These are phyloP conservation scores for Ailuropoda melanoleuca DNA, from an alignment of 2,113 vertebrate genomes.

Conservation along the genomic window DNA sequence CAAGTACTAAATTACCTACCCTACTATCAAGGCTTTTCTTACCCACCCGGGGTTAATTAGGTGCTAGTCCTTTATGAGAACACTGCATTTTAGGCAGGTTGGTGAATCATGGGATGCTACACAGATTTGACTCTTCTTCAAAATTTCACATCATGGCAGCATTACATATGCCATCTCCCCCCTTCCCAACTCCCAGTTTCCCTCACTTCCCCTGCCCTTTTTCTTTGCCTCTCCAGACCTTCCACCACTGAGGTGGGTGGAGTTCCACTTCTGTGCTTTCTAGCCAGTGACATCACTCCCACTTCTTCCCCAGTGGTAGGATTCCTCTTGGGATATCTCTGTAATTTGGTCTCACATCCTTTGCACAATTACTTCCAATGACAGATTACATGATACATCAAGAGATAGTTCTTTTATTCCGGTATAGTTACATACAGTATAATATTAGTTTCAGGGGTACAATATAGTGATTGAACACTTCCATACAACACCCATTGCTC, in stretches of 20 bases:
- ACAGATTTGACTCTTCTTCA: not conserved
- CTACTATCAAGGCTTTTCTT: not conserved
- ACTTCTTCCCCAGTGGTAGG: not conserved
- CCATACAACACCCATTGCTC: not conserved
- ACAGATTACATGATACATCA: not conserved
- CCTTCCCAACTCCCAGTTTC: not conserved
- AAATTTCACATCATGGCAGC: not conserved
- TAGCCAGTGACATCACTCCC: not conserved
- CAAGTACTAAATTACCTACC: not conserved
- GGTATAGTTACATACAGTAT: not conserved
- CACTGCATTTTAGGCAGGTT: not conserved
- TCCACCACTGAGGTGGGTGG: not conserved
- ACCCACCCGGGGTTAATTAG: not conserved
- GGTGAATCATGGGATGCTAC: not conserved
- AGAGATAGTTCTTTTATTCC: not conserved
- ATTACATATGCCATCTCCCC: not conserved
- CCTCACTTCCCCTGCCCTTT: fast-evolving
- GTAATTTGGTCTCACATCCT: not conserved
- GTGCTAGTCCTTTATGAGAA: not conserved
- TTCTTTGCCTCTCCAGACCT: not conserved
- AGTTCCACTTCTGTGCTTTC: not conserved
- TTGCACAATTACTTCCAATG: not conserved
- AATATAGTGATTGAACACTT: not conserved
- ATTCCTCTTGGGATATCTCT: not conserved
- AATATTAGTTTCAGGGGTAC: not conserved